Evolutionary conservation across 2,113 vertebrate genomes (phyloP), one percentile per base, ranked within the genome.

Genomic region (Theristicus caerulescens): DNA sequence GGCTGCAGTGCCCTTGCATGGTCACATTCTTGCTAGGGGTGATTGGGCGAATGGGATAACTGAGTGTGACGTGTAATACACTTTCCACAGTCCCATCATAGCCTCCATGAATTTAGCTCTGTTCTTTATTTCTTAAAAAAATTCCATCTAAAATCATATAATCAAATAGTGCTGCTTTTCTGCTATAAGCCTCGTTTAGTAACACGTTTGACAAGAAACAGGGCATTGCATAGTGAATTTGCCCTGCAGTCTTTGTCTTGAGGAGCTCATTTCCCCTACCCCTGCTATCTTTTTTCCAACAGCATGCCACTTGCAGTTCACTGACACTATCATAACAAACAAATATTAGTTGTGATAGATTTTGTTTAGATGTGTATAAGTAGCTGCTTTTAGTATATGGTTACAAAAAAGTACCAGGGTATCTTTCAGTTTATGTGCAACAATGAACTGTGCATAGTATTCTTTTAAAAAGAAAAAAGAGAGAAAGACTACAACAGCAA

Each of bases 361-460:
- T 78, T 73, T 73, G 4, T 81, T 89, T 71, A 62, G 10, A 36
- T 22, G 11, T 17, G 29, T 70, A 6, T 34, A 70, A 77, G 10
- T 54, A 26, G 3, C 6, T 58, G 12, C 4, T 80, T 81, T 69
- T 40, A 78, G 7, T 26, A 13, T 31, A 49, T 0, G 0, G 6
- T 42, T 61, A 46, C 5, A 1, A 84, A 84, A 55, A 88, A 25
- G 8, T n/a, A 34, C 27, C 0, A 27, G 5, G 4, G 9, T 52
- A 36, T 74, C 24, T 65, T 78, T 69, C 24, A 47, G 5, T 69
- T 81, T 64, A 26, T 11, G 17, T 59, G 40, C 6, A 69, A 25
- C 2, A 46, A 34, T 5, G 38, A 83, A 49, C 13, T 65, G 2
- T 65, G 10, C 2, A 4, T 22, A 55, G 2, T 13, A 73, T 57